Evolutionary conservation across 2,888 invertebrate genomes (phyloP), one percentile per base, ranked within the genome.

Genomic region (Psylliodes chrysocephalus): DNA sequence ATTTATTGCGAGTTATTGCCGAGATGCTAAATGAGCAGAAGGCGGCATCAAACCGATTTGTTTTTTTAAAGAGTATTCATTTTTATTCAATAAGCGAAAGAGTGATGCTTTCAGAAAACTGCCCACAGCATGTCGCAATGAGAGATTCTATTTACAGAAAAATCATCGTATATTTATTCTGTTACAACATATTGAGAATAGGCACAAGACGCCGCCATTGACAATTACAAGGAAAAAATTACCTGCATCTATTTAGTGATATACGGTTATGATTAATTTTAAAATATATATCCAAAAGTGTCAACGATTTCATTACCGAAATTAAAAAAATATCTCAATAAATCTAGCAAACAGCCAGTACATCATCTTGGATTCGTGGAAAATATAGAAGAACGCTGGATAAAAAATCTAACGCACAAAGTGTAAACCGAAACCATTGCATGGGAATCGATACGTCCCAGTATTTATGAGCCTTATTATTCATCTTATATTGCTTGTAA

Each of bases 1-100:
- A 82, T 84, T n/a, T 84, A 84, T 84, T 84, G 84, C 84, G 82
- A 84, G 83, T 84, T 84, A 84, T 84, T 84, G 84, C 84, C 84
- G 67, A 82, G 81, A 81, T 80, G 81, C 81, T 79, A 78, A 76
- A 79, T 80, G 82, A 80, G 81, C 79, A 78, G 76, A 75, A 77
- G 76, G 75, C 66, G 67, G 73, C 73, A 71, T 68, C 71, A 56
- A 54, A 49, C 28, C n/a, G n/a, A n/a, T n/a, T 28, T 22, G 2
- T 17, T 42, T 42, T 42, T 40, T 42, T 17, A 1, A 28, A 49
- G 49, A 49, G 49, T 49, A 49, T 49, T 49, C 28, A 1, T 15
- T 28, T 5, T 14, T 14, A 28, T 14, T 25, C 14, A 18, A 25
- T 22, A 49, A 49, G 49, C 49, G 49, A 49, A 53, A 22, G 46